Percentiles rank a stretch among this genome's conserved stretches.
Conservation (phyloP, 2,113 vertebrate genomes). For the Anoplopoma fimbria region DNA sequence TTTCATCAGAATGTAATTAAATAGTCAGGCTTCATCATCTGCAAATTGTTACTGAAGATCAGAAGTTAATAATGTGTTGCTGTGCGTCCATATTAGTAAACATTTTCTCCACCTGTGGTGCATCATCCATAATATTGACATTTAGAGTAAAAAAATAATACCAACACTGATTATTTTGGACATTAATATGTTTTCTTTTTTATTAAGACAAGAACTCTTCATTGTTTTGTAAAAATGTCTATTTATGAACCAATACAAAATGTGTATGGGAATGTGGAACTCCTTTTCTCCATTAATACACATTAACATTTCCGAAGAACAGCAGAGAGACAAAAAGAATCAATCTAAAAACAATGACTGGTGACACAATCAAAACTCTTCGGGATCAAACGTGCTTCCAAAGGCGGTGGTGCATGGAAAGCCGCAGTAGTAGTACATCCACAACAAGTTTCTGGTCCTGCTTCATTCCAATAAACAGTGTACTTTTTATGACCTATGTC, state of each 20-base stretch:
- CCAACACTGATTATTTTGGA: constrained; percentile 81
- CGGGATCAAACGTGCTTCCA: constrained; percentile 66
- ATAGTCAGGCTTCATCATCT: not conserved
- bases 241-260: constrained; percentile 91
- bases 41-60: not conserved
- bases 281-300: constrained; percentile 86
- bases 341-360: constrained; percentile 82
- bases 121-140: not conserved
- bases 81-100: too few species aligned
- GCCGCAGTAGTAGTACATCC: constrained; percentile 75
- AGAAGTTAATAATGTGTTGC: not conserved
- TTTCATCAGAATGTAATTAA: not conserved
- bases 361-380: constrained; percentile 79
- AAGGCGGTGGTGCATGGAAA: constrained; percentile 67
- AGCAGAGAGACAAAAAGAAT: constrained; percentile 86
- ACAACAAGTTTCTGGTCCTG: constrained; percentile 75
- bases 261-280: constrained; percentile 88
- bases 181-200: constrained; percentile 89
- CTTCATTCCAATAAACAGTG: constrained; percentile 73
- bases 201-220: constrained; percentile 91
- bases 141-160: constrained; percentile 47
- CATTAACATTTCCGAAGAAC: constrained; percentile 87
- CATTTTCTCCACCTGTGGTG: not conserved
- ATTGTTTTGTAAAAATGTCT: constrained; percentile 90
- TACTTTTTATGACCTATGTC: constrained; percentile 78